A percentile compares a stretch with the other conserved stretches of the same genome.
Conservation (phyloP, 2,797 vertebrate species). For the Alosa sapidissima region DNA sequence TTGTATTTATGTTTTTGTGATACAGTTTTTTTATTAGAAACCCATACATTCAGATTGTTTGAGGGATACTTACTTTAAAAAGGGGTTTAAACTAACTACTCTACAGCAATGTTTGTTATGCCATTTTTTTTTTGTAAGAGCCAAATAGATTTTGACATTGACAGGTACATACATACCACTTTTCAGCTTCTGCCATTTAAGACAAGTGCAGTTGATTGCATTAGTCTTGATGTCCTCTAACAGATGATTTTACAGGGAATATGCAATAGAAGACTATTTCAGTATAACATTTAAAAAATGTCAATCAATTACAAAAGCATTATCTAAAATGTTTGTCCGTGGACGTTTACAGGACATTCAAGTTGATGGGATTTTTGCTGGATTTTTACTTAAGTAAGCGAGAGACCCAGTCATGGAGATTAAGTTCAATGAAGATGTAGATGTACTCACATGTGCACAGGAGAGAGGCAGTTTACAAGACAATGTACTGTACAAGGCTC, state of each 20-base stretch:
- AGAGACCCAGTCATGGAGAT: too few relatives aligned
- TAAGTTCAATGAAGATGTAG: too few relatives aligned
- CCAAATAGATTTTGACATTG: background rate
- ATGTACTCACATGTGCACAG: too few relatives aligned
- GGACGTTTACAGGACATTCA: constrained; percentile 35
- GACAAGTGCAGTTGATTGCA: background rate
- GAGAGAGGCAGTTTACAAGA: too few relatives aligned
- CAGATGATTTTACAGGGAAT: background rate
- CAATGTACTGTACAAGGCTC: too few relatives aligned
- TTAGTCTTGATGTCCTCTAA: background rate
- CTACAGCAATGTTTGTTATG: constrained; percentile 21
- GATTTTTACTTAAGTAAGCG: too few relatives aligned
- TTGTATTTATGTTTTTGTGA: constrained; percentile 41
- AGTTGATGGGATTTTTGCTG: background rate
- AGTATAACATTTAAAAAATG: constrained; percentile 26
- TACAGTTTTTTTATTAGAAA: constrained; percentile 43
- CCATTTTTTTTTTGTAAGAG: background rate
- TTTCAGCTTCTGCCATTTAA: background rate
- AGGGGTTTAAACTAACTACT: constrained; percentile 31
- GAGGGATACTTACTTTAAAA: constrained; percentile 26
- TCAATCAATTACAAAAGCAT: background rate
- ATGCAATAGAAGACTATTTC: constrained; percentile 18
- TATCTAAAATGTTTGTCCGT: background rate
- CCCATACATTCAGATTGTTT: constrained; percentile 32
- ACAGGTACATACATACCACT: constrained; percentile 16